Evolutionary conservation across 92 coral and sea anemone genomes (phyloP).

Genomic region (Blastomussa wellsi): DNA sequence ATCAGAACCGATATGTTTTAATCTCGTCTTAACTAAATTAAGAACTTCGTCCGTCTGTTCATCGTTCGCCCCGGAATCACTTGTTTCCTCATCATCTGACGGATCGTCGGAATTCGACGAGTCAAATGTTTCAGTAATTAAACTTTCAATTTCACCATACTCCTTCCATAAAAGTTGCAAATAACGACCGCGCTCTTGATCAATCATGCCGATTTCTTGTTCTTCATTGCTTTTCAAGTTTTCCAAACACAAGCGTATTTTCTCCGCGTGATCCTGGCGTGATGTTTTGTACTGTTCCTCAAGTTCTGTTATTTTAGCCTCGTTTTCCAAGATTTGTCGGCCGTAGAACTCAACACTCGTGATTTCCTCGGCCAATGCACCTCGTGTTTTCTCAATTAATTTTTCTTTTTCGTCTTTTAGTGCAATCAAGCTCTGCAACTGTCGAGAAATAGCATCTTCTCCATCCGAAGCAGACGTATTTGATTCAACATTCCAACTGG

Average conservation of each 20-base stretch:
- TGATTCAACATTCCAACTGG: constrained; percentile 23
- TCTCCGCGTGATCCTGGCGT: constrained; percentile 74
- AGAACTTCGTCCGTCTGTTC: constrained; percentile 66
- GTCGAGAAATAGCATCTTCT: constrained; percentile 12
- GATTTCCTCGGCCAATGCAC: constrained; percentile 55
- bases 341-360: constrained; percentile 67
- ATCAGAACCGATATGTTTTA: constrained; percentile 69
- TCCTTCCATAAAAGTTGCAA: constrained; percentile 60
- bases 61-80: constrained; percentile 42
- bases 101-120: constrained; percentile 33
- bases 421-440: constrained; percentile 47
- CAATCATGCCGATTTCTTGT: constrained; percentile 58
- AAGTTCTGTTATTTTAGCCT: constrained; percentile 65
- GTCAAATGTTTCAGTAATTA: constrained; percentile 50
- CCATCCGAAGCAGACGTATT: not conserved
- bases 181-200: constrained; percentile 68
- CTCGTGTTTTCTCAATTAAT: constrained; percentile 56
- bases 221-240: constrained; percentile 65
- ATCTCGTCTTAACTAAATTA: constrained; percentile 62
- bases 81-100: constrained; percentile 28
- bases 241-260: constrained; percentile 72
- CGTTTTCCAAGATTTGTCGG: constrained; percentile 67
- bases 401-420: constrained; percentile 71
- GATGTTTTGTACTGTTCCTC: constrained; percentile 57
- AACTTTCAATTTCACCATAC: constrained; percentile 65